phyloP scores from a whole-genome alignment of 92 coral and sea anemone species.

The Micromussa lordhowensis region DNA sequence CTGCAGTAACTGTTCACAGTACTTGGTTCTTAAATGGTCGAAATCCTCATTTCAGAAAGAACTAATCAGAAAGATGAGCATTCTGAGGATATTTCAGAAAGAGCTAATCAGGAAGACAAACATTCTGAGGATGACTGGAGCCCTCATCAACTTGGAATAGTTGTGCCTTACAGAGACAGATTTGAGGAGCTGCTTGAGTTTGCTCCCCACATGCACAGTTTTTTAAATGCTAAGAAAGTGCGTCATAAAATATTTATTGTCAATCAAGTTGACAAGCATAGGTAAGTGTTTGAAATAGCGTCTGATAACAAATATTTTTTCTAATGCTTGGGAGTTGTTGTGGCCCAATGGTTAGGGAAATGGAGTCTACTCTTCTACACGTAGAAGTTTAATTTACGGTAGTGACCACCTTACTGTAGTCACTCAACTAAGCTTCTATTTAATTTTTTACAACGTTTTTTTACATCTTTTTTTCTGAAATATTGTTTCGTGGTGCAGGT shows the following conservation, averaged over 20 bases:
- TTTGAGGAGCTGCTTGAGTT: conserved; percentile 95
- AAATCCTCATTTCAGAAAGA: background rate
- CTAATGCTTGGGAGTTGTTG: too few species aligned
- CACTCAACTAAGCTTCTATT: too few species aligned
- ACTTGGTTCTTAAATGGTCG: too few species aligned
- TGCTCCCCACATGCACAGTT: conserved; percentile 96
- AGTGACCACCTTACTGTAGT: too few species aligned
- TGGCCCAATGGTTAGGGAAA: too few species aligned
- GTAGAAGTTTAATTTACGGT: too few species aligned
- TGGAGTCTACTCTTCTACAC: too few species aligned
- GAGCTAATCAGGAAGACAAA: background rate
- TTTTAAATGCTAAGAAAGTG: conserved; percentile 86
- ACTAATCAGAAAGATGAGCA: background rate
- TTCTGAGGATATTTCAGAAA: background rate
- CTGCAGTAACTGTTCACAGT: too few species aligned
- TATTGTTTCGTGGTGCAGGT: too few species aligned
- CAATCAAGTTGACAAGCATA: conserved; percentile 95
- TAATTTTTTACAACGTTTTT: too few species aligned
- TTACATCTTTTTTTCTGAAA: too few species aligned
- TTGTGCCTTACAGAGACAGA: conserved; percentile 94
- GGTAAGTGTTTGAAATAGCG: conserved; percentile 58
- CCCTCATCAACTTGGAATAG: conserved; percentile 92
- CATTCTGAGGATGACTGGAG: conserved; percentile 72
- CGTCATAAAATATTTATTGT: conserved; percentile 82
- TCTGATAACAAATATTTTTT: background rate